Evolutionary conservation across 2,888 invertebrate genomes (phyloP), one percentile per base, ranked within the genome.

Genomic region (Malthinus flaveolus): DNA sequence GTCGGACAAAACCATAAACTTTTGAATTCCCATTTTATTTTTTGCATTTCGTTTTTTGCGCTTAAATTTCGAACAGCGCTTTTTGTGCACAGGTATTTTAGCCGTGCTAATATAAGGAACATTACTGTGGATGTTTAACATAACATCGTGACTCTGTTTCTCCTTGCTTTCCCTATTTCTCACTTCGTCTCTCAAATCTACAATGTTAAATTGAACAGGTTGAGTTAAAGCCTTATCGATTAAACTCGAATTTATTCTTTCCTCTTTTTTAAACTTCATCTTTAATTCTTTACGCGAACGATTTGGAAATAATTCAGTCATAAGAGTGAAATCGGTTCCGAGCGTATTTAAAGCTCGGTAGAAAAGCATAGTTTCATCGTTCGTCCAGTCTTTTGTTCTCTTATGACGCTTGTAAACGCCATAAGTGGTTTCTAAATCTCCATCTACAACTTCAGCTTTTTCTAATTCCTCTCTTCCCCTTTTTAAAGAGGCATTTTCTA

Each of bases 211-310:
- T 15, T 84, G 82, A 34, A 86, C 84, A 0, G 87, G 87, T 63
- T 87, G 84, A 8, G 85, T 82, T 1, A 94, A 75, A 0, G 92
- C 93, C 71, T 87, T 88, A 73, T 92, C 90, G 3, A 94, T 83
- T 56, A 91, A 82, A 1, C 79, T 77, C n/a, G 83, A 79, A 78
- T 93, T 93, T 1, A 85, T 75, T 72, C 86, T 83, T 73, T 97
- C 97, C 77, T 97, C 97, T 69, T 91, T 90, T 73, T 95, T 95
- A 74, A 93, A 97, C 80, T 97, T 97, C 32, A 90, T 80, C 78
- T 97, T 97, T 7, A 97, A 80, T 70, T 97, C 95, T 52, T 86
- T 80, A 9, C 97, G 80, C 0, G 85, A 87, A 58, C 96, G 83
- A 37, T 86, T 85, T 0, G 93, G 76, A 79, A 96, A 95, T 37